Evolutionary conservation across 2,888 invertebrate genomes (phyloP).

Genomic region (Candidula unifasciata): DNA sequence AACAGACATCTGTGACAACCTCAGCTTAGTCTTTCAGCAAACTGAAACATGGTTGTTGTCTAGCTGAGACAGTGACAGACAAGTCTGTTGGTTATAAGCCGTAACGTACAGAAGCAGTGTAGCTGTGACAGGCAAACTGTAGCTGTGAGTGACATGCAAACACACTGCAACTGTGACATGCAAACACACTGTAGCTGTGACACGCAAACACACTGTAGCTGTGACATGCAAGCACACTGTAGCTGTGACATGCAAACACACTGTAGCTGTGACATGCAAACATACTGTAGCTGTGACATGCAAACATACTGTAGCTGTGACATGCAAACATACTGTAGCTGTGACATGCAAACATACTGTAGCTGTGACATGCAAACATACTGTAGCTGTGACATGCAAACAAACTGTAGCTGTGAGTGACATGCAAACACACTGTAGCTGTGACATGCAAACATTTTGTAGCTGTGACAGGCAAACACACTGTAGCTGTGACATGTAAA

Average conservation of each 20-base stretch:
- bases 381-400: neutral
- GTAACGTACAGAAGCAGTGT: neutral
- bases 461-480: neutral
- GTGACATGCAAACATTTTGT: neutral
- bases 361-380: neutral
- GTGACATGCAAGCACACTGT: neutral
- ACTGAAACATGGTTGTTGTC: neutral
- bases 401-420: too few relatives aligned
- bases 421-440: neutral
- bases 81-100: neutral
- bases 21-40: neutral
- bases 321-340: neutral
- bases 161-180: neutral
- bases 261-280: neutral
- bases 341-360: neutral
- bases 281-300: neutral
- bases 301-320: too few relatives aligned
- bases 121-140: too few relatives aligned
- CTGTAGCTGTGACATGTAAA: neutral
- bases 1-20: too few relatives aligned
- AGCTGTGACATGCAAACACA: neutral
- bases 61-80: neutral
- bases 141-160: too few relatives aligned
- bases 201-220: neutral
- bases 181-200: neutral